Conservation (phyloP, 2,797 vertebrate species). For the Clarias laeviceps region DNA sequence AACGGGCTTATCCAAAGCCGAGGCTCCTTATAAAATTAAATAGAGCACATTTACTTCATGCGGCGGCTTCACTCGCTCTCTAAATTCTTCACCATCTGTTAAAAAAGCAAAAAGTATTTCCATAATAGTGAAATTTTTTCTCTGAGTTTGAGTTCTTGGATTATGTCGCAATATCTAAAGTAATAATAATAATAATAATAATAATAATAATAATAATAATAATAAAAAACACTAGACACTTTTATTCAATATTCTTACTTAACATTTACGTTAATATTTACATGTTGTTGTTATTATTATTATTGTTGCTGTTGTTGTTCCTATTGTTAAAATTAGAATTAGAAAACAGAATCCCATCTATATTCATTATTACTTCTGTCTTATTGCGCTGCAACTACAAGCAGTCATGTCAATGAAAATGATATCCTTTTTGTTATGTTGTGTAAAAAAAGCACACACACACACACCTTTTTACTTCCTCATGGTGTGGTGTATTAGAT, state of each 20-base stretch:
- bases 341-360: not conserved
- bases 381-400: not conserved
- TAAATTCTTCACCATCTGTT: not conserved
- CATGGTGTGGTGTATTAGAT: conserved; percentile 4
- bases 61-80: not conserved
- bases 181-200: conserved; percentile 8
- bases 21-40: conserved; percentile 34
- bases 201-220: conserved; percentile 9
- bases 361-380: not conserved
- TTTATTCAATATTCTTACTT: too few relatives aligned
- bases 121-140: not conserved
- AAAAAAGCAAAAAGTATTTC: conserved; percentile 5
- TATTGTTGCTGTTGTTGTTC: not conserved
- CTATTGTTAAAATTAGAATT: not conserved
- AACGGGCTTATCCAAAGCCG: conserved; percentile 41
- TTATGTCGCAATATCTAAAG: not conserved
- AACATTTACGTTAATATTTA: too few relatives aligned
- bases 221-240: not conserved
- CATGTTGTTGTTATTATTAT: not conserved
- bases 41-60: conserved; percentile 19
- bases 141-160: not conserved
- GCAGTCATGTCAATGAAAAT: not conserved
- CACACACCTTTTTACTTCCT: not conserved
- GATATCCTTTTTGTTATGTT: not conserved
- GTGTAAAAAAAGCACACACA: not conserved